Conservation (phyloP, 2,797 vertebrate genomes). For the Eurystomus glaucurus region DNA sequence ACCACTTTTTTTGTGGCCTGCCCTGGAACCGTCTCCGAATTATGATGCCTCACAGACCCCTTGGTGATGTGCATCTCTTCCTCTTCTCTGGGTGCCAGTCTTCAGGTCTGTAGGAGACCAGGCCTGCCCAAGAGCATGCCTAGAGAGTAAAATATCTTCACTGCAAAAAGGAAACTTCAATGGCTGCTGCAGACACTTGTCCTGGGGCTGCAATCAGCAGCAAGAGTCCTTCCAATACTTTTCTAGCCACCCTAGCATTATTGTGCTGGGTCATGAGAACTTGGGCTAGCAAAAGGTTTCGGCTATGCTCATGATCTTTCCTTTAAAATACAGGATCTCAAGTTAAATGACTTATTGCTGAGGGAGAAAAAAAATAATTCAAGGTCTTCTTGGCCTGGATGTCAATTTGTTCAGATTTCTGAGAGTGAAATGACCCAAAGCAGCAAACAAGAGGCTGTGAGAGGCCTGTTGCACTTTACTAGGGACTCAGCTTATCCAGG, state of each 20-base stretch:
- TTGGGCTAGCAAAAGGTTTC: neutral
- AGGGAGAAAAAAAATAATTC: neutral
- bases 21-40: neutral
- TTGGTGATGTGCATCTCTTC: neutral
- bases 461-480: neutral
- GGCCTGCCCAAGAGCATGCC: accelerated
- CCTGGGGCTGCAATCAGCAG: neutral
- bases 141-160: neutral
- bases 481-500: neutral
- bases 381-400: neutral
- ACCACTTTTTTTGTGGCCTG: neutral
- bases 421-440: neutral
- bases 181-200: neutral
- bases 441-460: neutral
- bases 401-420: neutral
- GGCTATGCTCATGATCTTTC: neutral
- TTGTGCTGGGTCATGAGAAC: neutral
- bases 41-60: neutral
- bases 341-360: neutral
- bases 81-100: neutral
- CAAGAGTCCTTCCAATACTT: neutral
- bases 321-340: neutral
- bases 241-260: neutral
- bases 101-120: neutral
- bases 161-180: neutral